Base-by-base conservation (phyloP, 2,113 vertebrate genomes). In the Siniperca chuatsi region DNA sequence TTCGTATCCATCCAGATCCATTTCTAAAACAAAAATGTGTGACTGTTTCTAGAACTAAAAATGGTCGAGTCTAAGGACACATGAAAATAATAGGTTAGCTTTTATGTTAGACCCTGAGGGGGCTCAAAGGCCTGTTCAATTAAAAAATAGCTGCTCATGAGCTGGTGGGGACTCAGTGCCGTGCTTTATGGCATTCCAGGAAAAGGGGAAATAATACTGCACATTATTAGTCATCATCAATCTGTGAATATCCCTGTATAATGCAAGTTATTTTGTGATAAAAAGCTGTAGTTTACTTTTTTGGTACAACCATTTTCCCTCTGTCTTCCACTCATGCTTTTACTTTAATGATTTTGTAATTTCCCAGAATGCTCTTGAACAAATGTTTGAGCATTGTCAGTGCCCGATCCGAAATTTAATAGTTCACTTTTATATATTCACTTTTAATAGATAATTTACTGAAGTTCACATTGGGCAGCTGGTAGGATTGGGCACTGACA, bases 311-410 rank as follows among this genome's bases (percentile, higher is more conserved):
- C 11, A 54, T 46, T 55, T 54, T 16, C 23, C 46, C 6, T 37
- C 7, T 10, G 42, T 35, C 12, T 55, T 29, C 72, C 18, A n/a
- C 18, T 69, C 61, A 23, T 60, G 44, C 18, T 37, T 68, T 78
- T 61, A 71, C 12, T 78, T 46, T 35, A 70, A 75, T 75, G 64
- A 66, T 64, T 61, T 29, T 4, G 5, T 60, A 2, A 84, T 79
- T 79, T 73, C 13, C 44, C 21, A 35, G 57, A 75, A 78, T 33
- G 52, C 42, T n/a, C 52, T 42, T 55, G 42, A 42, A 50, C 61
- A 74, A 69, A 78, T 46, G 4, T 37, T 16, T 29, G 57, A 46
- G 16, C 61, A 40, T n/a, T 37, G 35, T 37, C 35, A 37, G 35
- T 37, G 35, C 35, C 29, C 29, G 29, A 29, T 29, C 29, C 29